A percentile compares a stretch with the other conserved stretches of the same genome.
Conservation (phyloP, 2,888 invertebrate genomes). For the Penaeus monodon region DNA sequence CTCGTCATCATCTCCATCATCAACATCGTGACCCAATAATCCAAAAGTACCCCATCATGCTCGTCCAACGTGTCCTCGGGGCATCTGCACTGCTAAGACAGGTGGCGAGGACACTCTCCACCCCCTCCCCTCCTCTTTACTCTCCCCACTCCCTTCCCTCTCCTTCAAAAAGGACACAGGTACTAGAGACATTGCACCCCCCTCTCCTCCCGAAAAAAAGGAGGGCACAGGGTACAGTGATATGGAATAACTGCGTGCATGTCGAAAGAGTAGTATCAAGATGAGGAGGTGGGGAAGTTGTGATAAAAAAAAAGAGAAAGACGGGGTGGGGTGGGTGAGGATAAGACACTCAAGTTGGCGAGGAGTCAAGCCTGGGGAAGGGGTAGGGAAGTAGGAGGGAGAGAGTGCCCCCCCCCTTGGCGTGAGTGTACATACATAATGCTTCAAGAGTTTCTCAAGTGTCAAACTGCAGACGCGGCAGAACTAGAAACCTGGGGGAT, state of each 20-base stretch:
- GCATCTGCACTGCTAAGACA: background rate
- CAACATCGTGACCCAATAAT: no score
- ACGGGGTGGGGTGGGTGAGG: background rate
- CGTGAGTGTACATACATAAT: no score
- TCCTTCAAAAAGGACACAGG: no score
- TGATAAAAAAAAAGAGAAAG: no score
- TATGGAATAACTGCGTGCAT: background rate
- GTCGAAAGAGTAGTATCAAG: background rate
- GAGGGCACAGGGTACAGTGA: slow-evolving; percentile 2
- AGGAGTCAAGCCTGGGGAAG: background rate
- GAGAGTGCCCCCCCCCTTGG: background rate
- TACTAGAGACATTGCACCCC: background rate
- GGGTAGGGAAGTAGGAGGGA: background rate
- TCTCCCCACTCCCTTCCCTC: no score
- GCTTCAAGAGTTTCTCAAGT: no score
- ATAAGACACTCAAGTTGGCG: background rate
- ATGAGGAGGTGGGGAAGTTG: no score
- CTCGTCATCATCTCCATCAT: no score
- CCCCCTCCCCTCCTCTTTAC: background rate
- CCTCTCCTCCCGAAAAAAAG: background rate
- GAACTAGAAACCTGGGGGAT: no score
- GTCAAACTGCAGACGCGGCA: no score
- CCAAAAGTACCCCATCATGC: no score
- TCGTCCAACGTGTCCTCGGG: background rate
- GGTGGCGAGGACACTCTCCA: background rate